A percentile compares a stretch with the other conserved stretches of the same genome.
These are phyloP conservation scores for Saccopteryx leptura DNA, from an alignment of 2,113 vertebrate genomes.

Conservation along the genomic window DNA sequence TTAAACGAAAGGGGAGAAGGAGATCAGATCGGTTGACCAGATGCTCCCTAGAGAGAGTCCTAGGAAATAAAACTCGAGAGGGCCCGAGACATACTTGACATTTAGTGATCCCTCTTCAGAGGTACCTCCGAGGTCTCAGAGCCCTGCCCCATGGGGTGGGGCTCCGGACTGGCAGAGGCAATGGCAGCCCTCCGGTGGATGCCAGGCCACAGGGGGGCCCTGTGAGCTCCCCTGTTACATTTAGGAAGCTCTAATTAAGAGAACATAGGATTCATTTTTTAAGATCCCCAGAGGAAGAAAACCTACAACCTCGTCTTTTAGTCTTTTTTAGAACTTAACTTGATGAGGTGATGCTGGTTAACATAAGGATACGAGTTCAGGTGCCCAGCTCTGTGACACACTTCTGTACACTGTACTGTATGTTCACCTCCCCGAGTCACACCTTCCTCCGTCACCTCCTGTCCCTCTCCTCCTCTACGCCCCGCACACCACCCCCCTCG, in stretches of 20 bases:
- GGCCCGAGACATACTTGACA: background rate
- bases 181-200: background rate
- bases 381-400: too few species aligned
- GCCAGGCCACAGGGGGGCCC: background rate
- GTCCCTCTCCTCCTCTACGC: too few species aligned
- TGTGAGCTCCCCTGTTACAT: background rate
- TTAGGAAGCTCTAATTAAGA: background rate
- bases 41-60: background rate
- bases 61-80: background rate
- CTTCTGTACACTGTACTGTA: too few species aligned
- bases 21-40: background rate
- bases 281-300: conserved; percentile 34
- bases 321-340: too few species aligned
- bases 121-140: background rate
- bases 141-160: background rate
- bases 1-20: background rate
- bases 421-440: too few species aligned
- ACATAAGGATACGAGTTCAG: too few species aligned
- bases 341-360: too few species aligned
- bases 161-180: background rate
- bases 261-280: background rate
- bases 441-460: too few species aligned
- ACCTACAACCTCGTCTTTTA: background rate
- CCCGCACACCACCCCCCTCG: too few species aligned
- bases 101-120: background rate